A percentile compares a stretch with the other conserved stretches of the same genome.
Conservation (phyloP, 2,113 vertebrate genomes). For the Cisticola juncidis region DNA sequence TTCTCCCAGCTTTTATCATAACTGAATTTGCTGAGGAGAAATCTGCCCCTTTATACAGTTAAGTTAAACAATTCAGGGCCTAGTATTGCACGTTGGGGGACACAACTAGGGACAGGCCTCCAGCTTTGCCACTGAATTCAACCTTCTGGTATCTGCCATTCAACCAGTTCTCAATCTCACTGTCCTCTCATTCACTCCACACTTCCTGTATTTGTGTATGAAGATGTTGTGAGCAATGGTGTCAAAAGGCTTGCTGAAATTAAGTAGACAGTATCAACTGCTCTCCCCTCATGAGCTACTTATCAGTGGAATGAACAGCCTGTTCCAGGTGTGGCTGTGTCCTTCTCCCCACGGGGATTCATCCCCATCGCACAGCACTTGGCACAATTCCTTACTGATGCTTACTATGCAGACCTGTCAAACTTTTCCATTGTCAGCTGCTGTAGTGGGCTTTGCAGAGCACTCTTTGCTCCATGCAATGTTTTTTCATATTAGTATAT, state of each 20-base stretch:
- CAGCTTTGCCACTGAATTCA: background rate
- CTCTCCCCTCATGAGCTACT: background rate
- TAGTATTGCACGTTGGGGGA: background rate
- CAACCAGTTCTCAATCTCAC: background rate
- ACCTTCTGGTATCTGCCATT: background rate
- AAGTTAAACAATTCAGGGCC: background rate
- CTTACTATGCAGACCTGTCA: background rate
- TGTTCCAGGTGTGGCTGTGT: rapidly evolving
- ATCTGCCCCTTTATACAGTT: background rate
- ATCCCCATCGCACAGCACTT: background rate
- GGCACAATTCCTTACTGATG: no score
- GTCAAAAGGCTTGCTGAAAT: background rate
- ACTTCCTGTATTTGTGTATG: background rate
- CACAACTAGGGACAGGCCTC: background rate
- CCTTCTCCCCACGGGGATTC: background rate
- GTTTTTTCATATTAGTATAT: background rate
- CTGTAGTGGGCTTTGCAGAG: background rate
- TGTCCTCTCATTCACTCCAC: background rate
- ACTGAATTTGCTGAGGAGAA: background rate
- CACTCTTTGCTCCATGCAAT: rapidly evolving
- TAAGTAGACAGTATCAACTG: rapidly evolving
- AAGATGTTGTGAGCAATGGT: background rate
- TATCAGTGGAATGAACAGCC: background rate
- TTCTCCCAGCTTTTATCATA: background rate
- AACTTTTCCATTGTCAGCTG: rapidly evolving